phyloP scores from a whole-genome alignment of 2,113 vertebrate species.

The Hypocryptadius cinnamomeus region DNA sequence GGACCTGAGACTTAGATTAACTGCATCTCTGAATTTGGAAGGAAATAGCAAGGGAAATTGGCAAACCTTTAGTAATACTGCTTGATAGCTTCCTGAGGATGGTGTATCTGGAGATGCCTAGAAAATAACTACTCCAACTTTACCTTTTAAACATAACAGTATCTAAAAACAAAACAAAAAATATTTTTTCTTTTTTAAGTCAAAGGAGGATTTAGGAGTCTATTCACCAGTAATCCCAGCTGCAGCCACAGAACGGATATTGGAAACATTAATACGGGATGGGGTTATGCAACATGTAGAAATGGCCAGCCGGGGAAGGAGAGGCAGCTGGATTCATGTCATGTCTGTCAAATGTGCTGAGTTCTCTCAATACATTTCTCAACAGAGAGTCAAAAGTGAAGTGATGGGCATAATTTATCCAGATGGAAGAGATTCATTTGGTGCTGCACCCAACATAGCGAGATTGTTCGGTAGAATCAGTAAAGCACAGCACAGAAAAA shows the following conservation, averaged over 20 bases:
- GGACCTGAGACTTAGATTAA: slow-evolving; percentile 56
- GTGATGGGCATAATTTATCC: not conserved
- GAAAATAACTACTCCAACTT: not conserved
- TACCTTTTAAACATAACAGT: not conserved
- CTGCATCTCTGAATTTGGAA: slow-evolving; percentile 27
- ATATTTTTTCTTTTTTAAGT: not conserved
- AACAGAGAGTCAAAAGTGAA: not conserved
- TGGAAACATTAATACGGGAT: not conserved
- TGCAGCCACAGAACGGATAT: not conserved
- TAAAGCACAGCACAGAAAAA: not conserved
- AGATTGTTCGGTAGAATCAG: not conserved
- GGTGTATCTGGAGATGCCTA: not conserved
- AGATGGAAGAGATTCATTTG: not conserved
- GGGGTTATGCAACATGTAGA: not conserved
- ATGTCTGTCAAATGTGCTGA: not conserved
- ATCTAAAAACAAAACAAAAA: not conserved
- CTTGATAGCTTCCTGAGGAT: slow-evolving; percentile 26
- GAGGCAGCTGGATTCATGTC: not conserved
- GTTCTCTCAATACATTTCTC: not conserved
- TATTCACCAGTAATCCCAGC: slow-evolving; percentile 11
- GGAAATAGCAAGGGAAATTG: slow-evolving; percentile 46
- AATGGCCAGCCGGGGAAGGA: not conserved
- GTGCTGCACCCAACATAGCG: not conserved
- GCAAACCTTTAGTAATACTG: slow-evolving; percentile 14
- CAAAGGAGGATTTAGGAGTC: slow-evolving; percentile 1